These are phyloP conservation scores for Grus americana DNA, from an alignment of 2,113 vertebrate genomes.

Conservation along the genomic window DNA sequence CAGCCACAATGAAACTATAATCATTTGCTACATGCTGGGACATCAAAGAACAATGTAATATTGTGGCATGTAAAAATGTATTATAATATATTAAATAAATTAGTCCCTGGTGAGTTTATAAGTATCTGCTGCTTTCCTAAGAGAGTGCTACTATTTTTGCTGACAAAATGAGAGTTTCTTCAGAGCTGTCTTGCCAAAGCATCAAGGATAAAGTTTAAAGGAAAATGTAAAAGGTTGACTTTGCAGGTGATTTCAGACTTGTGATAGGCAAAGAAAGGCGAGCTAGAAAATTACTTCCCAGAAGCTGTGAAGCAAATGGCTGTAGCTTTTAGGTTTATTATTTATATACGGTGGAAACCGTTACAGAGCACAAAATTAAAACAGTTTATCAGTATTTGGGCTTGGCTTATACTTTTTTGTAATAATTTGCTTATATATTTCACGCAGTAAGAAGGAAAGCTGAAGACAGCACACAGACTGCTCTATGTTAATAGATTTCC, in stretches of 20 bases:
- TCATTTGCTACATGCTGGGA: slow-evolving; percentile 85
- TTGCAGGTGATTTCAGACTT: neutral
- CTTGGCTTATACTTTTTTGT: neutral
- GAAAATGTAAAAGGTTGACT: neutral
- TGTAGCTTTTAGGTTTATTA: neutral
- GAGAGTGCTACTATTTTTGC: neutral
- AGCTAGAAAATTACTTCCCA: neutral
- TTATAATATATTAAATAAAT: slow-evolving; percentile 77
- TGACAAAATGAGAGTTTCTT: slow-evolving; percentile 10
- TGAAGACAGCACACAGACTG: neutral
- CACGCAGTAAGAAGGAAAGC: neutral
- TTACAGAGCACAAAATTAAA: neutral
- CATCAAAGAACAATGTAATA: slow-evolving; percentile 58
- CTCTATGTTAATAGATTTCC: neutral
- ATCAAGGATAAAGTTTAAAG: neutral
- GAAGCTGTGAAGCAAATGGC: neutral
- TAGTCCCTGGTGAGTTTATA: slow-evolving; percentile 40
- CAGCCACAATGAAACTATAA: slow-evolving; percentile 82
- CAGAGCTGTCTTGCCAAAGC: neutral
- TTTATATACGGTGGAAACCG: neutral
- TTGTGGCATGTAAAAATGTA: slow-evolving; percentile 78
- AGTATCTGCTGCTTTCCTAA: neutral
- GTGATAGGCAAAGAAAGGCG: neutral
- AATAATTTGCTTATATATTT: neutral
- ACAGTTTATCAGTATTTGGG: neutral